Percentiles rank a stretch among this genome's conserved stretches.
Conservation (phyloP, 1,140 invertebrate species). For the Diploscapter pachys region DNA sequence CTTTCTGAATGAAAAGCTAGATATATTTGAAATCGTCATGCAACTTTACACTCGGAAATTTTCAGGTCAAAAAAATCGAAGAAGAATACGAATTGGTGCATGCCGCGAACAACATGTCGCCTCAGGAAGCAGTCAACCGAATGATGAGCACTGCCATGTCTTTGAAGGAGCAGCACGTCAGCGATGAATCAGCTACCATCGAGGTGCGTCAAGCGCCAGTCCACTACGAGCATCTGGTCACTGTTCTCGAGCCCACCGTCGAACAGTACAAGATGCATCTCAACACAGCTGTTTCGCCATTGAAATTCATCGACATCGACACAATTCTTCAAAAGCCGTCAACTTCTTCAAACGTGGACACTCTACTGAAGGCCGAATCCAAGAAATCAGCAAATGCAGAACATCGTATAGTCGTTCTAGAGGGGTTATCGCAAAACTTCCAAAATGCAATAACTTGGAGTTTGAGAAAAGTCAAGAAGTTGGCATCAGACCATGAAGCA, state of each 20-base stretch:
- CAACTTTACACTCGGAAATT: no score
- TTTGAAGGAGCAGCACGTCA: constrained; percentile 30
- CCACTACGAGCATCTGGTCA: constrained; percentile 26
- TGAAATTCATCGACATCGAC: constrained; percentile 39
- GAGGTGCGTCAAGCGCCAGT: constrained; percentile 20
- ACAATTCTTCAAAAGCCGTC: constrained; percentile 33
- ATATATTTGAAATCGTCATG: no score
- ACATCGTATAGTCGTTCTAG: constrained; percentile 34
- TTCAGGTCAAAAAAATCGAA: no score
- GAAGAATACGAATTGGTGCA: neutral
- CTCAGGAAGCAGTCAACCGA: constrained; percentile 21
- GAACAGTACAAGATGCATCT: constrained; percentile 4
- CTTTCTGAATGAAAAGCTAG: no score
- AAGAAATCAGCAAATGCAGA: constrained; percentile 31
- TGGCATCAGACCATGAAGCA: constrained; percentile 22
- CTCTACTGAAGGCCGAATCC: constrained; percentile 10
- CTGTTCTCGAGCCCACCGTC: constrained; percentile 29
- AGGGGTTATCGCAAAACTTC: constrained; percentile 31
- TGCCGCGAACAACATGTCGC: constrained; percentile 5
- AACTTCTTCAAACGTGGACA: constrained; percentile 24
- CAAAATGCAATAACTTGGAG: constrained; percentile 35
- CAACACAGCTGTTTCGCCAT: constrained; percentile 20
- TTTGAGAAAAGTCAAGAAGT: constrained; percentile 26
- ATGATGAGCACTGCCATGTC: constrained; percentile 21
- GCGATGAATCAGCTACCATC: constrained; percentile 20